Conservation (phyloP, 2,888 invertebrate species). For the Drosophila algonquin region DNA sequence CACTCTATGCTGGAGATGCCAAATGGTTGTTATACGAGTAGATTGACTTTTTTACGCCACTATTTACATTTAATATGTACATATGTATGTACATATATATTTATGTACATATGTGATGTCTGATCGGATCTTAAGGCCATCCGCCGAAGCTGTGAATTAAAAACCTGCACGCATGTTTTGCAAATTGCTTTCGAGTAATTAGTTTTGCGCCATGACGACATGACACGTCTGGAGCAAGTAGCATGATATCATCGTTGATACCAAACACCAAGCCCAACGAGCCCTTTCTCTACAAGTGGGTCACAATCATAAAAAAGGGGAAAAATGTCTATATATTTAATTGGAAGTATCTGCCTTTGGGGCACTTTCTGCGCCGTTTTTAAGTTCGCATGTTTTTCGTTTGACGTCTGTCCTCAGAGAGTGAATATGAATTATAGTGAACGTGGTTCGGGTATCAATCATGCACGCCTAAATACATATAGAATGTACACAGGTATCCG, state of each 20-base stretch:
- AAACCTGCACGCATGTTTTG: constrained; percentile 54
- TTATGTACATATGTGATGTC: constrained; percentile 1
- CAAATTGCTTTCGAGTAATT: constrained; percentile 59
- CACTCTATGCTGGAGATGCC: too few relatives aligned
- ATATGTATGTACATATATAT: not conserved
- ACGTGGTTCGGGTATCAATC: constrained; percentile 55
- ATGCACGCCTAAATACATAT: not conserved
- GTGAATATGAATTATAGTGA: constrained; percentile 17
- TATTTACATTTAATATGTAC: not conserved
- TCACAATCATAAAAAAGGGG: constrained; percentile 36
- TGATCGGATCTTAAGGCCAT: constrained; percentile 22
- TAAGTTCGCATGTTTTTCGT: constrained; percentile 55
- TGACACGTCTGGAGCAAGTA: constrained; percentile 33
- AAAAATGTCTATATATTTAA: constrained; percentile 38
- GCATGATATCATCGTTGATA: constrained; percentile 33
- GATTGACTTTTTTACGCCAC: not conserved
- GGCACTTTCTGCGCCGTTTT: constrained; percentile 55
- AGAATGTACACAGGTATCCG: not conserved
- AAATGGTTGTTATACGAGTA: not conserved
- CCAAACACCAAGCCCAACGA: constrained; percentile 32
- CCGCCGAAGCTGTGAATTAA: constrained; percentile 46
- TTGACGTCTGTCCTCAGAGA: constrained; percentile 14
- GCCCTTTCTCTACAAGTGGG: constrained; percentile 61
- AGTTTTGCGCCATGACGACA: constrained; percentile 50
- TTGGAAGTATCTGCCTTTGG: constrained; percentile 18